Base-by-base conservation (phyloP, 2,888 invertebrate species). In the Biston betularia region DNA sequence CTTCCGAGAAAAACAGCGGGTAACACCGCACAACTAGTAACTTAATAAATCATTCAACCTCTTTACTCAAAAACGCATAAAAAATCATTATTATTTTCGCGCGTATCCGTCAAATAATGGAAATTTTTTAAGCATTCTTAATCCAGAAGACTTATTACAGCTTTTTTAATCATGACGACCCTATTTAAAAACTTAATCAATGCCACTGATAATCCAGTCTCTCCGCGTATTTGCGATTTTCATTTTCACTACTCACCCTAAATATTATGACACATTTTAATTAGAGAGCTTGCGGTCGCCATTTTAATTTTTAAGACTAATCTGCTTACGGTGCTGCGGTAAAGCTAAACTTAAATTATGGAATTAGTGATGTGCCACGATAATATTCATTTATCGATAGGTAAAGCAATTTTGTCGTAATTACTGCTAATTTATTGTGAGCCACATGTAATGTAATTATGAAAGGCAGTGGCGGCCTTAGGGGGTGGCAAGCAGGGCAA, bases 221-320 rank as follows among this genome's bases (percentile, higher is more conserved):
- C 63, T 46, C 14, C 66, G 59, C 66, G 65, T 76, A 80, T 79
- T 79, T 71, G 75, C 74, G 74, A 75, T 78, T 75, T 76, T 75
- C 75, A 82, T 83, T 82, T 81, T 75, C 80, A 74, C 76, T 79
- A 53, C 56, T 73, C 73, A 75, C 78, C 86, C 83, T 81, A 80
- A 88, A 86, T 87, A 86, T 88, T 89, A 82, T 89, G 88, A 90
- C 90, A 90, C 84, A 86, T 89, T 90, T 92, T 91, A 92, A 92
- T 91, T 90, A 90, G 80, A 70, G 70, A 68, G 71, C 66, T 73
- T 72, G 80, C 78, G 77, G 73, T 55, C 75, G 85, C 87, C 87
- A 88, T 91, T 92, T 92, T 90, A 88, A 90, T 90, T 92, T 91
- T 83, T 80, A 83, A 84, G 75, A 77, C 76, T 90, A 92, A 93